These are phyloP conservation scores for Porites cylindrica DNA, from an alignment of 92 coral and sea anemone genomes.

Conservation along the genomic window DNA sequence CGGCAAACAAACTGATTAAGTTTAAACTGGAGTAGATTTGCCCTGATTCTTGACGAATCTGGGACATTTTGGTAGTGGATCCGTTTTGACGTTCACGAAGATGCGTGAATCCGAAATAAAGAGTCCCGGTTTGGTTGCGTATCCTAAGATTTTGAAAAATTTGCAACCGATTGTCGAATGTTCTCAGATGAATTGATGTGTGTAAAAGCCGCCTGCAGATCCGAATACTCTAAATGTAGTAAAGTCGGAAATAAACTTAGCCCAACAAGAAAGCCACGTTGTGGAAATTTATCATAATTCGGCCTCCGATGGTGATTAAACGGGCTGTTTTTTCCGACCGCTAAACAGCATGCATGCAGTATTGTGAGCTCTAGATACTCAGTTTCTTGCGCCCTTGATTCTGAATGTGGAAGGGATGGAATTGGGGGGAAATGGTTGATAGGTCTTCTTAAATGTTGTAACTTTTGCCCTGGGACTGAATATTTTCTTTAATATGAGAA, in stretches of 20 bases:
- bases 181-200: not conserved
- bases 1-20: no score
- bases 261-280: not conserved
- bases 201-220: not conserved
- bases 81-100: no score
- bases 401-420: not conserved
- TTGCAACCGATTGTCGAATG: not conserved
- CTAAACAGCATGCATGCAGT: not conserved
- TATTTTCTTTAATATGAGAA: no score
- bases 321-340: not conserved
- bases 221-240: no score
- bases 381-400: not conserved
- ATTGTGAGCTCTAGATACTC: not conserved
- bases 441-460: not conserved
- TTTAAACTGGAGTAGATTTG: no score
- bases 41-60: no score
- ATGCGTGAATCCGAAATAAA: no score
- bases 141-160: no score
- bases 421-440: not conserved
- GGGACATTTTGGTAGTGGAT: no score
- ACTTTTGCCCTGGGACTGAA: no score
- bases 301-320: no score
- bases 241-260: not conserved
- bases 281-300: not conserved
- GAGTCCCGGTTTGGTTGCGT: no score